Evolutionary conservation across 2,113 vertebrate species (phyloP).

Genomic region (Ochotona princeps): DNA sequence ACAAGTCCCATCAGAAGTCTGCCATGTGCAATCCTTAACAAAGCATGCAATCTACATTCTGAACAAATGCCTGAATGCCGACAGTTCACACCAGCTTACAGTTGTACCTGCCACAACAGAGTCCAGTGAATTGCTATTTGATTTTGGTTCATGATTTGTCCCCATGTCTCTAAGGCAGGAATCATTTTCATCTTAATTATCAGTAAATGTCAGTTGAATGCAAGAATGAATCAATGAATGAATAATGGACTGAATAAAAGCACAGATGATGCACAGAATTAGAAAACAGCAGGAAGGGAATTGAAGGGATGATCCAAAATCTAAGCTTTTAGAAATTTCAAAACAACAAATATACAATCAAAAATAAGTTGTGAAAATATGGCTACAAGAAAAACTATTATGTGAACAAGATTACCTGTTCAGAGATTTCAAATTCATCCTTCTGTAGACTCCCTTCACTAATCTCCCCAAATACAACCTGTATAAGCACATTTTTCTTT

Average conservation of each 20-base stretch:
- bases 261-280: background rate
- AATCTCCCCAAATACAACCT: conserved; percentile 9
- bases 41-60: background rate
- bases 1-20: background rate
- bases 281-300: background rate
- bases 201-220: background rate
- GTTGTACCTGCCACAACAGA: background rate
- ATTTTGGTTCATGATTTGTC: background rate
- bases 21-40: background rate
- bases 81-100: background rate
- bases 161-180: background rate
- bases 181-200: conserved; percentile 36
- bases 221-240: background rate
- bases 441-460: background rate
- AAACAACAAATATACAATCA: background rate
- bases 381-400: conserved; percentile 27
- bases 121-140: background rate
- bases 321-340: conserved; percentile 27
- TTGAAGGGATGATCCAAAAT: background rate
- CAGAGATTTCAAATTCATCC: conserved; percentile 8
- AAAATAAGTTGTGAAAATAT: conserved; percentile 31
- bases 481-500: background rate
- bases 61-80: background rate
- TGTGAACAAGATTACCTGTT: conserved; percentile 46
- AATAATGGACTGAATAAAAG: background rate